Evolutionary conservation across 2,797 vertebrate genomes (phyloP), one percentile per base, ranked within the genome.

Genomic region (Carapus acus): DNA sequence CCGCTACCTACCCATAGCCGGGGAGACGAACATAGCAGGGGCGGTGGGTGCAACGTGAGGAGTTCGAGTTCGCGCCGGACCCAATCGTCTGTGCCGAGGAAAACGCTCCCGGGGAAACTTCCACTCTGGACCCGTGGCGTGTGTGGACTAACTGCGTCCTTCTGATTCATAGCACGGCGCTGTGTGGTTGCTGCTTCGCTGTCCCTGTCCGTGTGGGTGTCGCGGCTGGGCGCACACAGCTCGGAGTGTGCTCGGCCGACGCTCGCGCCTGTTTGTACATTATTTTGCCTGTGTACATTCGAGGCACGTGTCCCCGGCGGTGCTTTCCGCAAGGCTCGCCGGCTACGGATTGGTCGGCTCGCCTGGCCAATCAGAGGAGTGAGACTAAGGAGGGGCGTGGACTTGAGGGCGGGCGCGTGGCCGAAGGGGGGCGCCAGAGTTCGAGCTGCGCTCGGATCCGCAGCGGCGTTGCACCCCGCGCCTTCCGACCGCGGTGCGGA

Each of bases 281-380:
- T 49, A 9, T 38, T 11, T 12, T 41, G 12, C 29, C 43, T 61
- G 67, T 67, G 62, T 61, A 76, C 62, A 70, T 0, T 4, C 36
- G 0, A 33, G 0, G 82, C 87, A 88, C 87, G 85, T 88, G 87
- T 84, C 23, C 63, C 3, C 55, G 23, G 79, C 68, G 2, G 73
- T 80, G 78, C 5, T 79, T 76, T 77, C 77, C 45, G 56, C 65
- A 36, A 69, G 78, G 56, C 53, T 56, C 7, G 23, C 6, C 21
- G 21, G 37, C 20, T 2, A 17, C 77, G 63, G 67, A 86, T 87
- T 87, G 86, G 86, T 48, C 63, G 27, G 4, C 48, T 1, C 8
- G 15, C 16, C 13, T 13, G 56, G 38, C 86, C 84, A 88, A 88
- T 86, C 8, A 24, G 18, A 66, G 40, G 1, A 54, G 39, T 37